Conservation (phyloP, 2,888 invertebrate species). For the Timema podura region DNA sequence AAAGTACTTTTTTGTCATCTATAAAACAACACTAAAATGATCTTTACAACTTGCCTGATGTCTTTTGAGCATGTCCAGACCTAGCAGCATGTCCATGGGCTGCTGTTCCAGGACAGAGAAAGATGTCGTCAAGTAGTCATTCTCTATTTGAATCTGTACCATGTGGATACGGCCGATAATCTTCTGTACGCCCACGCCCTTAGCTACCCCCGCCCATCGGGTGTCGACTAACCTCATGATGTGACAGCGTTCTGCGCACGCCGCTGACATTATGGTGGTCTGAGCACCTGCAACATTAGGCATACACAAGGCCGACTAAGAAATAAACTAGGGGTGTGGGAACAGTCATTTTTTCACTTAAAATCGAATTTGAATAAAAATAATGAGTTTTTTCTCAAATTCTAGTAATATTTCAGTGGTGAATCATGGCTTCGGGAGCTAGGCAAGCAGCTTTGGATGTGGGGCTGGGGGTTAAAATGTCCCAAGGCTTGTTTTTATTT, state of each 20-base stretch:
- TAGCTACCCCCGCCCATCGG: constrained; percentile 94
- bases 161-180: constrained; percentile 96
- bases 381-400: too few relatives aligned
- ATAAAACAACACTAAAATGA: too few relatives aligned
- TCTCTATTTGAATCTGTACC: constrained; percentile 94
- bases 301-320: too few relatives aligned
- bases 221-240: constrained; percentile 86
- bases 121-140: constrained; percentile 89
- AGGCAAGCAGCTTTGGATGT: too few relatives aligned
- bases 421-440: too few relatives aligned
- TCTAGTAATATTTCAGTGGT: too few relatives aligned
- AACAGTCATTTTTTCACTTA: too few relatives aligned
- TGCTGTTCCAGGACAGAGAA: constrained; percentile 96
- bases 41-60: constrained; percentile 67
- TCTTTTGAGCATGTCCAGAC: constrained; percentile 94
- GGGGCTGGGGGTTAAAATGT: too few relatives aligned
- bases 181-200: constrained; percentile 94
- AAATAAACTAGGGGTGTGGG: too few relatives aligned
- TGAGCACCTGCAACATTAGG: constrained; percentile 65
- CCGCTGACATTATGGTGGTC: constrained; percentile 96
- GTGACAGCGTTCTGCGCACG: constrained; percentile 91
- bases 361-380: too few relatives aligned
- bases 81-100: constrained; percentile 97
- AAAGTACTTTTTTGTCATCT: too few relatives aligned
- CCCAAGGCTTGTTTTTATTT: too few relatives aligned